Conservation (phyloP, 35 echinoderm and acorn worm species). For the Ptychodera flava region DNA sequence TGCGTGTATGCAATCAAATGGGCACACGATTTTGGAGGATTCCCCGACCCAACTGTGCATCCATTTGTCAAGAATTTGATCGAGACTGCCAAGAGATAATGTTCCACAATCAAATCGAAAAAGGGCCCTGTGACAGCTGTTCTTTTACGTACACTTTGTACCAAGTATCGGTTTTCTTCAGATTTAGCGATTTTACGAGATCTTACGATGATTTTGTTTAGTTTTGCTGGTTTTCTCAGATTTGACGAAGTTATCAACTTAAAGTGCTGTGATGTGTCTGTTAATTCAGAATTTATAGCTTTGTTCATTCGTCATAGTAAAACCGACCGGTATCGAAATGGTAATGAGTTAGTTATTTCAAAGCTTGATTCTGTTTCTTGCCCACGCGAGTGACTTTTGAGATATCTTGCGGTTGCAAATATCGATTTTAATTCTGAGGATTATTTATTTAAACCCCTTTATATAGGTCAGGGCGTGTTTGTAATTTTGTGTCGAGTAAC, state of each 20-base stretch:
- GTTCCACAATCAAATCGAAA: too few species aligned
- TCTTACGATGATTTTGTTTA: slow-evolving; percentile 2
- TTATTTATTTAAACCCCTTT: neutral
- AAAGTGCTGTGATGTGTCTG: neutral
- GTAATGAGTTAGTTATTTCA: neutral
- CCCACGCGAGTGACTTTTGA: neutral
- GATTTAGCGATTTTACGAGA: neutral
- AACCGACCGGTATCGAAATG: slow-evolving; percentile 12
- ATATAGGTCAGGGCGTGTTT: neutral
- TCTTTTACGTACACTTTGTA: too few species aligned
- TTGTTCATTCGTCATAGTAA: neutral
- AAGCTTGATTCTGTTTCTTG: neutral
- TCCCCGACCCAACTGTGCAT: neutral
- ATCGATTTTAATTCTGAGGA: neutral
- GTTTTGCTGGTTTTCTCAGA: slow-evolving; percentile 15
- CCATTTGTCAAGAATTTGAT: too few species aligned
- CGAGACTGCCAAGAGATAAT: too few species aligned
- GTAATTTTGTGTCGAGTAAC: neutral
- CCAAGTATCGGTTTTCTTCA: too few species aligned
- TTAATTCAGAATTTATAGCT: too few species aligned
- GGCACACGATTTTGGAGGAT: slow-evolving; percentile 7
- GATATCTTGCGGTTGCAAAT: neutral
- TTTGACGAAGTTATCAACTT: slow-evolving; percentile 5
- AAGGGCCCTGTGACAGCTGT: too few species aligned
- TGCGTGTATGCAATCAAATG: neutral